Evolutionary conservation across 2,888 invertebrate species (phyloP).

Genomic region (Graphium colonna): DNA sequence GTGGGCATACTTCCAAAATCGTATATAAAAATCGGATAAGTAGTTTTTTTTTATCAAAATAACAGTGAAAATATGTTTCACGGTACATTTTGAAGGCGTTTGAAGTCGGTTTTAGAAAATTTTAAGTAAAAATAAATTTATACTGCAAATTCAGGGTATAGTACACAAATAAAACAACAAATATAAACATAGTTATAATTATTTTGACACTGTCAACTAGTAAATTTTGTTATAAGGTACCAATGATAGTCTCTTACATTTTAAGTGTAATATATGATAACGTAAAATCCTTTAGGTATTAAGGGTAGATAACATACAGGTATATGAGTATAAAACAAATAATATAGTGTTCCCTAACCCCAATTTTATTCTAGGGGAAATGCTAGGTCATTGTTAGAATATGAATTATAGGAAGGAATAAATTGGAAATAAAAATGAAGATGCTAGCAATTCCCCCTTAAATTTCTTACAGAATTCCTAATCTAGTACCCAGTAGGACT

Average conservation of each 20-base stretch:
- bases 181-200: slow-evolving; percentile 74
- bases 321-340: slow-evolving; percentile 10
- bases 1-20: too few species aligned
- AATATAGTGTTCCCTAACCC: slow-evolving; percentile 41
- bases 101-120: too few species aligned
- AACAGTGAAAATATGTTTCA: too few species aligned
- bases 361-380: slow-evolving; percentile 15
- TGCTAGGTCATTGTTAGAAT: not conserved
- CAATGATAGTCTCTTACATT: slow-evolving; percentile 39
- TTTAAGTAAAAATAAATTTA: too few species aligned
- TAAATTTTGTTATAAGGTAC: slow-evolving; percentile 52
- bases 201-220: slow-evolving; percentile 76
- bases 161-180: slow-evolving; percentile 60
- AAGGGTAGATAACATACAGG: not conserved
- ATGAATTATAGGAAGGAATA: not conserved
- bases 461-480: slow-evolving; percentile 26
- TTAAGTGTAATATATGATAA: slow-evolving; percentile 26
- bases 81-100: too few species aligned
- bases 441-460: not conserved
- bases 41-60: too few species aligned
- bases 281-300: slow-evolving; percentile 5
- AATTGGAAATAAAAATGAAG: not conserved
- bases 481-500: slow-evolving; percentile 63
- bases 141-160: too few species aligned
- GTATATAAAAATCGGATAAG: too few species aligned